Conservation (phyloP, 1,140 invertebrate species). For the Oreohelix idahoensis region DNA sequence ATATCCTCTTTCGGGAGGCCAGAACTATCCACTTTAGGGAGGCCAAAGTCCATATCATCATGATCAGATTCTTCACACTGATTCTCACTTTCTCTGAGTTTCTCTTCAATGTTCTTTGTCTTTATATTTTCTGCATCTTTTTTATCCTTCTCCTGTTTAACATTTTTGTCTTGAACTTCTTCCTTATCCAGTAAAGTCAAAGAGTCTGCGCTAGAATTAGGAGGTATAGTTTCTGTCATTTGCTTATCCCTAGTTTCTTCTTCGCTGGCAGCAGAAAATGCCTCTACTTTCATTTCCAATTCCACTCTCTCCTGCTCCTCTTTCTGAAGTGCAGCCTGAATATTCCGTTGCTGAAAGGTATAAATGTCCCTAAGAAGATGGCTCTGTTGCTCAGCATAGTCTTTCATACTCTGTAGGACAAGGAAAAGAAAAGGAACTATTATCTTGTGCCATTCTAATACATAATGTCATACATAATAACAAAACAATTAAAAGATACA, state of each 20-base stretch:
- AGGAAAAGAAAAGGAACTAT: not conserved
- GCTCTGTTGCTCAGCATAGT: slow-evolving; percentile 72
- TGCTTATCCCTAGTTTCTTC: not conserved
- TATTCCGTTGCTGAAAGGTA: slow-evolving; percentile 62
- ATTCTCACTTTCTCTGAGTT: not conserved
- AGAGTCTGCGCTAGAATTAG: not conserved
- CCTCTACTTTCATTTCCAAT: slow-evolving; percentile 52
- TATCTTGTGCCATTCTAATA: no score
- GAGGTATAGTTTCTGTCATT: not conserved
- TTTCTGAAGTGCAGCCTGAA: slow-evolving; percentile 50
- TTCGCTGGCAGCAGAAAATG: slow-evolving; percentile 20
- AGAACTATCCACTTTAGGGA: not conserved
- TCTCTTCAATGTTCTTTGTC: not conserved
- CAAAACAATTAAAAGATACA: no score
- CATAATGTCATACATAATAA: not conserved
- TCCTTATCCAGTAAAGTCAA: not conserved
- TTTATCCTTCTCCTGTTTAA: not conserved
- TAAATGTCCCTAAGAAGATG: slow-evolving; percentile 67
- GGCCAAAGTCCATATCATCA: not conserved
- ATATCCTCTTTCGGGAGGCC: not conserved
- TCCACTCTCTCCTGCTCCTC: slow-evolving; percentile 56
- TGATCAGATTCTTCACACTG: not conserved
- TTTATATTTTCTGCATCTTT: slow-evolving; percentile 12
- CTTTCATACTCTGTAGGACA: slow-evolving; percentile 69
- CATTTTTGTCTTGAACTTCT: not conserved